phyloP scores from a whole-genome alignment of 2,888 invertebrate species.

The Chrysolina haemoptera region DNA sequence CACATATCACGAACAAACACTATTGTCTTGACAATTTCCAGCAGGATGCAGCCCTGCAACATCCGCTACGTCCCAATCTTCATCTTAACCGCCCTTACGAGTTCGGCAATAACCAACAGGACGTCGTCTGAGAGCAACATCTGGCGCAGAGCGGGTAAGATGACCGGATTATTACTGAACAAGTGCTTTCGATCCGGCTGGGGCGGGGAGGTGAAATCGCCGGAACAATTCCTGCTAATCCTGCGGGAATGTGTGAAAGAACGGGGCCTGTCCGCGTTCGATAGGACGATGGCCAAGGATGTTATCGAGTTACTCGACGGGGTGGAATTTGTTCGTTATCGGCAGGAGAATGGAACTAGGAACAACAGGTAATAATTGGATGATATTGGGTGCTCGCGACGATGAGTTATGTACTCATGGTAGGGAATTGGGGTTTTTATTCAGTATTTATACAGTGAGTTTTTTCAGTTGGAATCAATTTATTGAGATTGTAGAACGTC shows the following conservation, averaged over 20 bases:
- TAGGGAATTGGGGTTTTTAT: background rate
- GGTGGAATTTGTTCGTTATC: conserved; percentile 73
- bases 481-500: too few species aligned
- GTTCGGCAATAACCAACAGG: conserved; percentile 38
- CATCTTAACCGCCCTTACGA: conserved; percentile 31
- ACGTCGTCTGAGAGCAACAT: conserved; percentile 37
- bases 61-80: conserved; percentile 36
- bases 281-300: conserved; percentile 75
- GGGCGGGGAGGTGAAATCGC: conserved; percentile 33
- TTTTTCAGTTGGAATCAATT: background rate
- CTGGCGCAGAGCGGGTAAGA: conserved; percentile 54
- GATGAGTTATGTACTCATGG: background rate
- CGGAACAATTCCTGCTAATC: conserved; percentile 46
- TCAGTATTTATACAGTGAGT: background rate
- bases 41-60: conserved; percentile 44
- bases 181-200: conserved; percentile 52
- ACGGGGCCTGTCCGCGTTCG: conserved; percentile 74
- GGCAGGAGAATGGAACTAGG: conserved; percentile 67
- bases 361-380: conserved; percentile 41
- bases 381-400: background rate
- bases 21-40: conserved; percentile 10
- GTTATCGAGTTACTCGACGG: conserved; percentile 77
- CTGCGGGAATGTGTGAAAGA: conserved; percentile 70
- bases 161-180: conserved; percentile 56
- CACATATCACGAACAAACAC: background rate